phyloP scores from a whole-genome alignment of 2,113 vertebrate species.

The Nibea albiflora region DNA sequence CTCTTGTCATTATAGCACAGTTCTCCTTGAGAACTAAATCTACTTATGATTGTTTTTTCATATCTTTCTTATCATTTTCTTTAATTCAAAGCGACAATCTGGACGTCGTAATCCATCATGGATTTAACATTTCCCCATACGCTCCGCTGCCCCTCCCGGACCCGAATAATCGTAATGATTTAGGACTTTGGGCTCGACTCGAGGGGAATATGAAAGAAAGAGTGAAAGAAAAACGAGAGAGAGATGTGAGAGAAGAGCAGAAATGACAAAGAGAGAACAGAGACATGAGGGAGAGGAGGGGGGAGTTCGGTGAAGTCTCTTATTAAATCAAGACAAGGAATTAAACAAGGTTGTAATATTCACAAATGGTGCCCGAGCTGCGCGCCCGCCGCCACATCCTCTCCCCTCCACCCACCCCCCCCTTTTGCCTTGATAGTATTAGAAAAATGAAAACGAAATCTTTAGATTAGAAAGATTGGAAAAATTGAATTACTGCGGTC shows the following conservation, averaged over 20 bases:
- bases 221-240: slow-evolving; percentile 5
- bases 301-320: slow-evolving; percentile 54
- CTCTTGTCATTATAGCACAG: slow-evolving; percentile 71
- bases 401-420: background rate
- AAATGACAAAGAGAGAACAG: slow-evolving; percentile 19
- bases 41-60: slow-evolving; percentile 80
- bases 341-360: slow-evolving; percentile 69
- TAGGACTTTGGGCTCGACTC: slow-evolving; percentile 62
- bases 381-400: background rate
- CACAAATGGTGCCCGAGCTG: slow-evolving; percentile 63
- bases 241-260: background rate
- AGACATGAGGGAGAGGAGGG: slow-evolving; percentile 12
- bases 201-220: slow-evolving; percentile 44
- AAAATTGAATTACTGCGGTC: slow-evolving; percentile 75
- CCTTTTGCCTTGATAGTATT: slow-evolving; percentile 73
- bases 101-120: slow-evolving; percentile 82
- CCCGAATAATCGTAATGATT: slow-evolving; percentile 66
- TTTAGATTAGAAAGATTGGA: slow-evolving; percentile 83
- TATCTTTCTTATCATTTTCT: slow-evolving; percentile 82
- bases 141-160: slow-evolving; percentile 40
- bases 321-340: slow-evolving; percentile 69
- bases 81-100: slow-evolving; percentile 82
- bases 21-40: slow-evolving; percentile 84
- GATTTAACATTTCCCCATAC: slow-evolving; percentile 75
- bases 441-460: slow-evolving; percentile 80